Evolutionary conservation across 2,113 vertebrate species (phyloP).

Genomic region (Nothocercus nigrocapillus): DNA sequence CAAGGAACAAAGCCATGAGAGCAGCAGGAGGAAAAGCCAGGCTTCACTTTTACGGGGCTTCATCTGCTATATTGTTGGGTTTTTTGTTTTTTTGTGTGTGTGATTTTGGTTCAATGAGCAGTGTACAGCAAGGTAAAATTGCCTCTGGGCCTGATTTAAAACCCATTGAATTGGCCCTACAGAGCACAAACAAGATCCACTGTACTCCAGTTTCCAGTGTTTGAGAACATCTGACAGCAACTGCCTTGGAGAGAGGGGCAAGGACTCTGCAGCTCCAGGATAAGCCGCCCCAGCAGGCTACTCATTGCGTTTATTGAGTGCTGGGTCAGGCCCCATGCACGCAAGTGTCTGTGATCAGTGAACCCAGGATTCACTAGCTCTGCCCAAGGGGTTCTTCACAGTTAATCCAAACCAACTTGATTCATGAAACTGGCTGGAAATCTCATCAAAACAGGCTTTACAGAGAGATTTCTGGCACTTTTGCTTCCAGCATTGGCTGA

Average conservation of each 20-base stretch:
- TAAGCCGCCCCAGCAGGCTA: conserved; percentile 1
- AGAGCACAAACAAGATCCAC: background rate
- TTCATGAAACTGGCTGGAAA: conserved; percentile 49
- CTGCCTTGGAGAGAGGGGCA: background rate
- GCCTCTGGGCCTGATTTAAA: background rate
- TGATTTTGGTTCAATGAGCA: background rate
- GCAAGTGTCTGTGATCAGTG: conserved; percentile 18
- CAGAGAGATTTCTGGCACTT: conserved; percentile 33
- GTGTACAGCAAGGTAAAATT: background rate
- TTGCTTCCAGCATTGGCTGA: background rate
- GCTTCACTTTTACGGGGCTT: background rate
- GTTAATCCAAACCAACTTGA: conserved; percentile 38
- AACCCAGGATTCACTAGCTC: conserved; percentile 1
- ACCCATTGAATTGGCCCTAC: background rate
- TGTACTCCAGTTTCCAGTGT: background rate
- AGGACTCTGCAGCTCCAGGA: background rate
- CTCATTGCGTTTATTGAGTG: conserved; percentile 18
- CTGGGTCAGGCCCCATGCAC: background rate
- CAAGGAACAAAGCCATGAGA: background rate
- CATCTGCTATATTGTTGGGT: background rate
- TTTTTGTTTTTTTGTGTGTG: too few relatives aligned
- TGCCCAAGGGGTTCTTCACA: conserved; percentile 16
- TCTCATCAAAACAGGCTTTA: conserved; percentile 33
- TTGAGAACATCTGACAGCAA: background rate
- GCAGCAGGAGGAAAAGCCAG: background rate